Evolutionary conservation across 2,797 vertebrate genomes (phyloP), one percentile per base, ranked within the genome.

Genomic region (Malacoraja senta): DNA sequence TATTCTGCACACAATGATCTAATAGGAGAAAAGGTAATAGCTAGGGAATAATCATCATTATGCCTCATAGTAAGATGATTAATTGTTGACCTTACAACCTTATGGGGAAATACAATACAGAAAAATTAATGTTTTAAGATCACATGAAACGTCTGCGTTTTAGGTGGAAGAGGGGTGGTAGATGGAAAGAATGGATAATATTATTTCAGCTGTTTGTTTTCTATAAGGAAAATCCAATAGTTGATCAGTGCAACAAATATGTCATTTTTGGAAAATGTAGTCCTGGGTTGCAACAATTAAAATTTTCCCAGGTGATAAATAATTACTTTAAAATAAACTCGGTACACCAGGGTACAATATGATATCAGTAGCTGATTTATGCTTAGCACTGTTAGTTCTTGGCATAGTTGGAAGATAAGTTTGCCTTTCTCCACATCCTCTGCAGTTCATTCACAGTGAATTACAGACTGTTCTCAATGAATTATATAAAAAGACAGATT

Each of bases 401-500:
- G 71, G 38, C 72, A 53, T 92, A 74, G 72, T 1, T 72, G 71
- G 21, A 12, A 38, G 6, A 53, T n/a, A 29, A 10, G 6, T 76
- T 92, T 53, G n/a, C 32, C 68, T 72, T 35, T 0, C 26, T 76
- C 35, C 26, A 58, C 90, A 29, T 29, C 21, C 12, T 7, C 90
- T 53, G 61, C 84, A 88, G 63, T 88, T 88, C 38, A 92, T 38
- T 76, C 90, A 17, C 61, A 74, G 24, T 17, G 38, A 76, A 92
- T 76, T 92, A 92, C 12, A 92, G 90, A n/a, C 90, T 92, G 68
- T 92, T 92, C 90, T 92, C 90, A 92, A n/a, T 71, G 72, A 76
- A 92, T 92, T 92, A 92, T 92, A 76, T 92, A 76, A 92, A 88
- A 92, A 92, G 24, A 92, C 90, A 92, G 71, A 15, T 92, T 76